Conservation (phyloP, 2,797 vertebrate genomes). For the Trachurus trachurus region DNA sequence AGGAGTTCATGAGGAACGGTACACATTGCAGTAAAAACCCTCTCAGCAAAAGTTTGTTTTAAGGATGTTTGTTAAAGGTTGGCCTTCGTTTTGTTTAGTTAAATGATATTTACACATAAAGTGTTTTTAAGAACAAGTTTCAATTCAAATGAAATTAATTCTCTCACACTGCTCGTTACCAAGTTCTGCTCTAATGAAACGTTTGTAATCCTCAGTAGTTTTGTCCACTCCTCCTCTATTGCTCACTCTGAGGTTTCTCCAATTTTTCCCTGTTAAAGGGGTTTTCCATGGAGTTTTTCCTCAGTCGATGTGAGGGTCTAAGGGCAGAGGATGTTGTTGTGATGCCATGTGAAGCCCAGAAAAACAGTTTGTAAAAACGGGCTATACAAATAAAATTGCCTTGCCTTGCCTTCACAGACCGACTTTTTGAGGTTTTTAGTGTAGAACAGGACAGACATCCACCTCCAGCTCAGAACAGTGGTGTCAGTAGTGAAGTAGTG, state of each 20-base stretch:
- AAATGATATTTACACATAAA: not conserved
- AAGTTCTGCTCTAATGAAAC: not conserved
- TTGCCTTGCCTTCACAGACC: too few species aligned
- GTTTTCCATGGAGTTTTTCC: too few species aligned
- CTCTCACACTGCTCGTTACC: not conserved
- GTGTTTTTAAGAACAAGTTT: not conserved
- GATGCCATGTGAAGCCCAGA: too few species aligned
- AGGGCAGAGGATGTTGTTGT: too few species aligned
- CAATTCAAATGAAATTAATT: not conserved
- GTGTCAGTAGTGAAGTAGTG: too few species aligned
- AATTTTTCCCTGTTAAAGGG: too few species aligned
- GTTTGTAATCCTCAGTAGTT: not conserved
- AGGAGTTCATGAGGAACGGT: not conserved
- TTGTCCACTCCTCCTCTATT: too few species aligned
- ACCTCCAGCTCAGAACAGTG: not conserved
- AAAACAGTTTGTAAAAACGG: too few species aligned
- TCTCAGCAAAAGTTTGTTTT: slow-evolving; percentile 12
- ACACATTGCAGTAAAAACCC: slow-evolving; percentile 1
- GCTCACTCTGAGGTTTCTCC: too few species aligned
- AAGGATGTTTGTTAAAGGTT: slow-evolving; percentile 20
- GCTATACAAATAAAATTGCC: too few species aligned
- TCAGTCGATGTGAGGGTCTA: too few species aligned
- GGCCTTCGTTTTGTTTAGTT: not conserved
- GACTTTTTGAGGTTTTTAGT: not conserved
- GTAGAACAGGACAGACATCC: not conserved